Percentiles rank a stretch among this genome's conserved stretches.
Evolutionary conservation across 1,140 invertebrate species (phyloP).

Genomic region (Monochamus saltuarius): DNA sequence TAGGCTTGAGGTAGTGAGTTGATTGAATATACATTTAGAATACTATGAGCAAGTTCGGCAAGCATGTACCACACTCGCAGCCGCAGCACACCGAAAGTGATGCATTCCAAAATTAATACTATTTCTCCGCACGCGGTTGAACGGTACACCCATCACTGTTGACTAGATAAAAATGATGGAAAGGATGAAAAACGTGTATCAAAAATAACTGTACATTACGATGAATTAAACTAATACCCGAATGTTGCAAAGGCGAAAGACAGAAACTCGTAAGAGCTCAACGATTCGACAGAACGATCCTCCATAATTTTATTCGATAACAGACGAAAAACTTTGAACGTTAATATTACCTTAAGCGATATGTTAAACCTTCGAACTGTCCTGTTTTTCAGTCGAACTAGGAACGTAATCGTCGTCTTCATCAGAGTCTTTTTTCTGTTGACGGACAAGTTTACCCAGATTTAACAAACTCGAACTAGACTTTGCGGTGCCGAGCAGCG

Average conservation of each 20-base stretch:
- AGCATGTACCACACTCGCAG: no score
- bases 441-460: neutral
- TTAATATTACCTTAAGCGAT: neutral
- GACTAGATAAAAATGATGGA: constrained; percentile 20
- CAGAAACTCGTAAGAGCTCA: neutral
- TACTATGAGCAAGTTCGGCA: no score
- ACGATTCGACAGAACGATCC: neutral
- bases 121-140: no score
- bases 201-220: constrained; percentile 12
- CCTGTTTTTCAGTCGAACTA: constrained; percentile 9
- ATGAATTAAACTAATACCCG: neutral
- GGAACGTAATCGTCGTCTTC: constrained; percentile 15
- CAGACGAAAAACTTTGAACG: neutral
- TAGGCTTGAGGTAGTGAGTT: no score
- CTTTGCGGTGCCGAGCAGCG: constrained; percentile 35
- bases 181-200: constrained; percentile 13
- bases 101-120: no score
- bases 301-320: constrained; percentile 3
- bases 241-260: neutral
- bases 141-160: neutral
- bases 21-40: no score
- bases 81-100: no score
- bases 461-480: neutral
- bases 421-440: constrained; percentile 12
- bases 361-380: constrained; percentile 14